Base-by-base conservation (phyloP, 2,797 vertebrate genomes). In the Gymnocypris eckloni region DNA sequence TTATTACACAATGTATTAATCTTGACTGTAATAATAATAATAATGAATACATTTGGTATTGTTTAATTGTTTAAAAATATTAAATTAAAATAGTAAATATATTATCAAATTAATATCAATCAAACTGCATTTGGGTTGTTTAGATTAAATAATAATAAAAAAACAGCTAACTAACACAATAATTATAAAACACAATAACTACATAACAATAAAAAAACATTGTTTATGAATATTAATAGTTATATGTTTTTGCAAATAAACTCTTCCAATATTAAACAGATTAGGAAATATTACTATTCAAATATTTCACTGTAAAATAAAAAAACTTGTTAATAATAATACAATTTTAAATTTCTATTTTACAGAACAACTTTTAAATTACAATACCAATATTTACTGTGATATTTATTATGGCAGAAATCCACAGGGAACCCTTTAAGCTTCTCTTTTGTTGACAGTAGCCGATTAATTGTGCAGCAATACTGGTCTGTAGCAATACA, bases 331-430 rank as follows among this genome's bases (percentile, higher is more conserved):
- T 72, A 15, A 39, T 45, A 72, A 15, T 25, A 48, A 25, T 28
- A 28, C 2, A 8, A 72, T 3, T 2, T 45, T 9, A 25, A 25
- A 7, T 1, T 43, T 43, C 11, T 48, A 48, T 73, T 20, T 75
- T 33, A 11, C 25, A 37, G 48, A 3, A 22, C 28, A n/a, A 41
- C 28, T 77, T 37, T 56, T n/a, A 56, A 37, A 56, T 56, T 15
- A 39, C 28, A 15, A 20, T 33, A 22, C 9, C 37, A 59, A 41
- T 78, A 78, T 78, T 6, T 59, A 59, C 4, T 41, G 8, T 1
- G 41, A 41, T 41, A 41, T 61, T 79, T 61, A 61, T 61, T 79
- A 61, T 79, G 77, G 52, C 75, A 56, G 6, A 41, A 77, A 39
- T 39, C 18, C 4, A 2, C 37, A 25, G 54, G 52, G 50, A 43